Conservation (phyloP, 2,888 invertebrate genomes). For the Crossocerus cetratus region DNA sequence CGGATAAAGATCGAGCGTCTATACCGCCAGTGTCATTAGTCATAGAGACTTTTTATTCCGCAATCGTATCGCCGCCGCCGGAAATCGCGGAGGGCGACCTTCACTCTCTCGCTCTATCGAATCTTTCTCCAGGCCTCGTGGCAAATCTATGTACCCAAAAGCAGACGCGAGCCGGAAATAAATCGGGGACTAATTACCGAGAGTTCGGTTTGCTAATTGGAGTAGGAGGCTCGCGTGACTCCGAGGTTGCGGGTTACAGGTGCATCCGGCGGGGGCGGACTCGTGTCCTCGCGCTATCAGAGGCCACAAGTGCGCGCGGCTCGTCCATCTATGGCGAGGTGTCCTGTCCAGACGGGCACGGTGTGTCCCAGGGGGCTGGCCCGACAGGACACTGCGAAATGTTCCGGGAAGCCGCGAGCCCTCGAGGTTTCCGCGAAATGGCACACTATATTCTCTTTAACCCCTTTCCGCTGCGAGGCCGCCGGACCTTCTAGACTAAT, state of each 20-base stretch:
- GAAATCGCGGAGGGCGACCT: neutral
- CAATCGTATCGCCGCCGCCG: too few relatives aligned
- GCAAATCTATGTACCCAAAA: too few relatives aligned
- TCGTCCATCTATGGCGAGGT: neutral
- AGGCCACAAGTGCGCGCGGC: neutral
- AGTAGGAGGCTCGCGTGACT: too few relatives aligned
- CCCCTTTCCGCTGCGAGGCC: neutral
- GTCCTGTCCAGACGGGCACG: neutral
- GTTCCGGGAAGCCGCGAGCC: neutral
- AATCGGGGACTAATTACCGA: too few relatives aligned
- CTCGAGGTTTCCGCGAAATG: neutral
- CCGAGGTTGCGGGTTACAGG: neutral
- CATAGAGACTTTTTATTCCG: too few relatives aligned
- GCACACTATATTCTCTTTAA: slow-evolving; percentile 6
- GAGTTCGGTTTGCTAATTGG: too few relatives aligned
- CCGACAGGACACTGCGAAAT: neutral
- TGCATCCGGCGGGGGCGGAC: neutral
- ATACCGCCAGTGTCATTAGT: slow-evolving; percentile 24
- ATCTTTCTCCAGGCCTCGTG: too few relatives aligned
- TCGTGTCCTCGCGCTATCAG: neutral
- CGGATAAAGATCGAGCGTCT: too few relatives aligned
- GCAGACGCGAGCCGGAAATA: too few relatives aligned
- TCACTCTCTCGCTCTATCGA: slow-evolving; percentile 1
- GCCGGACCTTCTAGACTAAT: neutral
- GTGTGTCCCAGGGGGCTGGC: neutral